These are phyloP conservation scores for Channa argus DNA, from an alignment of 2,113 vertebrate species.

Conservation along the genomic window DNA sequence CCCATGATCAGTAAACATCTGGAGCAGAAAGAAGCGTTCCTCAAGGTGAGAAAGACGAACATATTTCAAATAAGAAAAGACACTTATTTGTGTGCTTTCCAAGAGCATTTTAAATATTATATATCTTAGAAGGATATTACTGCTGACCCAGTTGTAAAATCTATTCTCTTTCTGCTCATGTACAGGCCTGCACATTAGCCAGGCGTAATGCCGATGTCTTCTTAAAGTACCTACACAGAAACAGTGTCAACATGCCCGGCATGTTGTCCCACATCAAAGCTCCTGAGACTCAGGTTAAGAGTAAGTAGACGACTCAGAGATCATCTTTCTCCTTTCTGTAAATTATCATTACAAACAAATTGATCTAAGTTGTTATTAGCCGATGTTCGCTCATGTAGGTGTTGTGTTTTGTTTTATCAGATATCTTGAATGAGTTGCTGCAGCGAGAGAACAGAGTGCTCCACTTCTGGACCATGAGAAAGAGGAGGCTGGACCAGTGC, in stretches of 20 bases:
- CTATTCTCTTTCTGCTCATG: conserved; percentile 10
- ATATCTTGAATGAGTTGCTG: conserved; percentile 97
- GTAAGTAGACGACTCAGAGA: conserved; percentile 82
- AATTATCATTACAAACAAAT: background rate
- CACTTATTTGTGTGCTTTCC: background rate
- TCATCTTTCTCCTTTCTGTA: background rate
- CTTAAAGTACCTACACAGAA: conserved; percentile 97
- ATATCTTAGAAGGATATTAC: background rate
- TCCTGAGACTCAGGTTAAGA: conserved; percentile 99
- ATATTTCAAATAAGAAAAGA: background rate
- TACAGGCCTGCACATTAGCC: conserved; percentile 94
- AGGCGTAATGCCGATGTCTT: conserved; percentile 98
- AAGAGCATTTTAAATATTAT: background rate
- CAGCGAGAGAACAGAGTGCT: conserved; percentile 98
- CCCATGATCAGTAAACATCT: conserved; percentile 99
- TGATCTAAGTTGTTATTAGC: too few species aligned
- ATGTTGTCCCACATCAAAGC: conserved; percentile 98
- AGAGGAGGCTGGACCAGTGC: conserved; percentile 96
- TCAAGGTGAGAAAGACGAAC: conserved; percentile 85
- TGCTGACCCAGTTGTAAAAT: conserved; percentile 3
- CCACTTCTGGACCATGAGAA: conserved; percentile 99
- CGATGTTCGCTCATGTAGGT: too few species aligned
- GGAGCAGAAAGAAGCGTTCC: conserved; percentile 97
- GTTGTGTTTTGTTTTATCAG: conserved; percentile 73
- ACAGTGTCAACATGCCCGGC: conserved; percentile 98